phyloP scores from a whole-genome alignment of 2,797 vertebrate genomes.

The Lutjanus campechanus region DNA sequence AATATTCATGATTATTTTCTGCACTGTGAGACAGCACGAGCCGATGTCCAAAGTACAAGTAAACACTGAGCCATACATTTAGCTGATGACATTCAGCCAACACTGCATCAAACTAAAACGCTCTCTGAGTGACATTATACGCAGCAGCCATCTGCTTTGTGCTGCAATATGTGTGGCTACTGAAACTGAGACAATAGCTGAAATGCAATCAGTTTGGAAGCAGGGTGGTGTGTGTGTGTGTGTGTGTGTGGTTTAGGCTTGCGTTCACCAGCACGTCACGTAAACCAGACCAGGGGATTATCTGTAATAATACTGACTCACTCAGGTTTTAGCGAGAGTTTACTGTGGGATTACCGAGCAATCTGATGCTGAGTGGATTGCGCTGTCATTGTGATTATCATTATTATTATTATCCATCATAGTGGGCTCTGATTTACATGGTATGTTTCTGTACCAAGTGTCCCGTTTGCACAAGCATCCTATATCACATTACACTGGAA shows the following conservation, averaged over 20 bases:
- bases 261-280: constrained; percentile 51
- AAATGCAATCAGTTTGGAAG: constrained; percentile 57
- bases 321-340: constrained; percentile 73
- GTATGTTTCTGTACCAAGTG: constrained; percentile 34
- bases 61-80: constrained; percentile 23
- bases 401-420: constrained; percentile 46
- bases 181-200: constrained; percentile 72
- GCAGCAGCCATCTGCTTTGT: constrained; percentile 64
- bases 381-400: constrained; percentile 64
- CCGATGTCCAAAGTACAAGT: not conserved
- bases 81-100: constrained; percentile 27
- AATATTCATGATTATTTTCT: not conserved
- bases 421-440: constrained; percentile 7
- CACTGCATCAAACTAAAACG: constrained; percentile 35
- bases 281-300: constrained; percentile 75
- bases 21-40: not conserved
- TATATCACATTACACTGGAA: constrained; percentile 3
- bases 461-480: constrained; percentile 24
- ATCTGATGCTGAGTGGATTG: constrained; percentile 76
- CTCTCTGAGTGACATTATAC: constrained; percentile 37
- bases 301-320: constrained; percentile 74
- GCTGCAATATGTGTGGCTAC: constrained; percentile 36
- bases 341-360: constrained; percentile 73
- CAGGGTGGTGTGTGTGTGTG: constrained; percentile 1
- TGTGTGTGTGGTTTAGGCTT: constrained; percentile 9